These are phyloP conservation scores for Aldrovandia affinis DNA, from an alignment of 2,797 vertebrate genomes.

Conservation along the genomic window DNA sequence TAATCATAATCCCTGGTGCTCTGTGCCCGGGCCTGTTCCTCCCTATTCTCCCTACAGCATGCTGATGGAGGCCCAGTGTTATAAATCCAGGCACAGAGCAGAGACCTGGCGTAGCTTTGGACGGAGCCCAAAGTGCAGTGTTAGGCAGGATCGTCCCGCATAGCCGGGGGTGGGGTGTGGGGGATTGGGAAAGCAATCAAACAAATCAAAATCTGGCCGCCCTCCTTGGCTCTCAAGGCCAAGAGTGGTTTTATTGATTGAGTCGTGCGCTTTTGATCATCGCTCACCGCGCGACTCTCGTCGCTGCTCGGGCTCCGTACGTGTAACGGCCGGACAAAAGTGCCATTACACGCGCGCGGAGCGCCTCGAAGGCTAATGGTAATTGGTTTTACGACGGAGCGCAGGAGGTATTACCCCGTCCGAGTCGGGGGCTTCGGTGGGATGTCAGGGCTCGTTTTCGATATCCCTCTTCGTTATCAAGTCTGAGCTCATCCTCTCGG, in stretches of 20 bases:
- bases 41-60: conserved; percentile 22
- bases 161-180: too few species aligned
- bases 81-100: conserved; percentile 26
- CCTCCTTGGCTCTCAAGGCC: conserved; percentile 13
- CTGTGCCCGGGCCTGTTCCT: background rate
- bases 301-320: conserved; percentile 29
- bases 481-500: background rate
- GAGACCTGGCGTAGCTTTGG: conserved; percentile 10
- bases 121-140: conserved; percentile 21
- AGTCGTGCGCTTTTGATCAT: conserved; percentile 49
- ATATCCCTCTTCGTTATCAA: background rate
- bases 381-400: background rate
- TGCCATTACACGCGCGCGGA: conserved; percentile 29
- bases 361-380: background rate
- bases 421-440: background rate
- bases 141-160: conserved; percentile 24
- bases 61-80: conserved; percentile 15
- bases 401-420: background rate
- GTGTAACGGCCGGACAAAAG: conserved; percentile 20
- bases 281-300: conserved; percentile 21
- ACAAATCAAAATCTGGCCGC: background rate
- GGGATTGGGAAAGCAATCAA: conserved; percentile 12
- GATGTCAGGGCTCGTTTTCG: background rate
- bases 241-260: conserved; percentile 35
- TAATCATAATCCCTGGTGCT: too few species aligned